Percentiles rank a stretch among this genome's conserved stretches.
phyloP scores from a whole-genome alignment of 2,888 invertebrate genomes.

The Mesorhabditis sp. region DNA sequence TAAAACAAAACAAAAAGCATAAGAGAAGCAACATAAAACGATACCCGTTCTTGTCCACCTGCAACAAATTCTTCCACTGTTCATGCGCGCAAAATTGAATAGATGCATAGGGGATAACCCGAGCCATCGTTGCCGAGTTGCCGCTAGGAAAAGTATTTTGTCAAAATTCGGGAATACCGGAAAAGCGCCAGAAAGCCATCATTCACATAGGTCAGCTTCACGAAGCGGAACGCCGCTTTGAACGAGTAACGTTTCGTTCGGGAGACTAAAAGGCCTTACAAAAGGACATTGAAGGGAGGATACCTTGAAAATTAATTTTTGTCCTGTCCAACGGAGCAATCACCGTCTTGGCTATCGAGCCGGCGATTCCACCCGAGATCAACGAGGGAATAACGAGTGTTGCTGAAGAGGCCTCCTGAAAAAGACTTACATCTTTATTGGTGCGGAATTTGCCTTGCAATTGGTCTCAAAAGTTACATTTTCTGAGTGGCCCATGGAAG shows the following conservation, averaged over 20 bases:
- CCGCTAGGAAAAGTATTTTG: constrained; percentile 73
- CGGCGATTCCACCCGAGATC: constrained; percentile 85
- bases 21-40: constrained; percentile 10
- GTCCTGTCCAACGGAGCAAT: constrained; percentile 95
- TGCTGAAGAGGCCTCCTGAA: no score
- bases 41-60: constrained; percentile 48
- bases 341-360: constrained; percentile 85
- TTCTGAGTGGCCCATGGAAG: no score
- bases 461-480: no score
- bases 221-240: constrained; percentile 61
- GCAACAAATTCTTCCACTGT: constrained; percentile 82
- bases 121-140: constrained; percentile 95
- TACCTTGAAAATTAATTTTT: constrained; percentile 89
- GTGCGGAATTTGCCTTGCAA: no score
- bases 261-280: constrained; percentile 48
- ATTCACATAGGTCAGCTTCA: constrained; percentile 67
- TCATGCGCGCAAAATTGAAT: constrained; percentile 96
- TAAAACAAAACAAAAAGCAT: constrained; percentile 21
- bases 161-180: constrained; percentile 9
- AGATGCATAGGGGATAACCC: constrained; percentile 93
- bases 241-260: constrained; percentile 61
- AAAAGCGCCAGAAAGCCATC: constrained; percentile 77
- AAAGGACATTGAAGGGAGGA: neutral
- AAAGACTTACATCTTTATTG: no score
- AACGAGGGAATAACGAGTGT: constrained; percentile 70